Base-by-base conservation (phyloP, 2,888 invertebrate genomes). In the Didymodactylos carnosus region DNA sequence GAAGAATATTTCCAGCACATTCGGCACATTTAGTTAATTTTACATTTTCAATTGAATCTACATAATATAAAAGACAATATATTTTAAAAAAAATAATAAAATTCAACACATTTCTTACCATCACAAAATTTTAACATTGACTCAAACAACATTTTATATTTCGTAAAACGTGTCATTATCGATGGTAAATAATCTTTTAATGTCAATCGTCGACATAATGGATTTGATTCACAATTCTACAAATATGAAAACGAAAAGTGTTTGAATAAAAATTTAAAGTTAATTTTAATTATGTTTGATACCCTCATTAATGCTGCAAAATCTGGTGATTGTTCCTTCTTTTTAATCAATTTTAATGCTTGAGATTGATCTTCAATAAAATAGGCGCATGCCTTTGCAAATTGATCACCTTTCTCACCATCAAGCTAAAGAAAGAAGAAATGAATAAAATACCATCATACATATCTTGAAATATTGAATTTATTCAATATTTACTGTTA, bases 321-420 rank as follows among this genome's bases (percentile, higher is more conserved):
- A 62, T 62, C 62, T 19, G 62, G 2, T 62, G 62, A 62, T 62
- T 62, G 62, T 35, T 62, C 62, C 29, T 74, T 74, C 7, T 43
- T 51, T n/a, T 74, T 71, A 6, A 74, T 39, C 19, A 74, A 41
- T 40, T 74, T 74, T 5, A 74, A 53, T 25, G 74, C 74, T 62
- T 74, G 71, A n/a, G 71, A 53, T 69, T 74, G 74, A 72, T 74
- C 71, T 72, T 74, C 71, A 71, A 71, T 71, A 71, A 74, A 74
- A 43, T 71, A 71, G n/a, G 74, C 74, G 71, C 74, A 74, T 39
- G 74, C 74, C 11, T 43, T 27, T 35, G 71, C 71, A 72, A 74
- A 74, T 40, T 46, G 40, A 53, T 71, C 74, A 14, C 74, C 74
- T 25, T 74, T 39, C 16, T 74, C 71, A 13, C 71, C 71, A 39